Evolutionary conservation across 2,113 vertebrate genomes (phyloP), one percentile per base, ranked within the genome.

Genomic region (Cromileptes altivelis): DNA sequence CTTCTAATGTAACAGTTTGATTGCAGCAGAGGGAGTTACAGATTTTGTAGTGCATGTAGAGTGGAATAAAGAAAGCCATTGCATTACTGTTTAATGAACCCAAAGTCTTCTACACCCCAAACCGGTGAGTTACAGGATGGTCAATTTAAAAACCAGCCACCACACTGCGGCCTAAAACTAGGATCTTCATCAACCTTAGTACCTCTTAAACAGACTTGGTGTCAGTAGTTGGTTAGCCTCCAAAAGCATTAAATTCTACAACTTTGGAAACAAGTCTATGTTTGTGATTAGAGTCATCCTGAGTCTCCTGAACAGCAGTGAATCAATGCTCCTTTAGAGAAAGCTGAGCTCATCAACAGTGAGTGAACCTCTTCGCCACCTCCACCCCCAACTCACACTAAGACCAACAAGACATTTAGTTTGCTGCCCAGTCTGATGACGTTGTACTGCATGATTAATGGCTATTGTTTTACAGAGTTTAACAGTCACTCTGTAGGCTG

Each of bases 281-380:
- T 40, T 75, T 84, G 70, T 78, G 75, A 78, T 78, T 47, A 33
- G 33, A 70, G 19, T 49, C 12, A 18, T 30, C 64, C 10, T 10
- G 13, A 45, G 58, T 72, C 75, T 83, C 58, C 47, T 72, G 3
- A 78, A 77, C 70, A 25, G 19, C 80, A 75, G 42, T 47, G 45
- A 79, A 75, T 89, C 84, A 61, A 56, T 75, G 76, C 19, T 87
- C 30, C 61, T 25, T 12, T 3, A 57, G 55, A 73, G 75, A 69
- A 65, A 78, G 73, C 77, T 81, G 73, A 86, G 53, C 87, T 84
- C 78, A 76, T 57, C 70, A 82, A 55, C 57, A 47, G 30, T 47
- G 58, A 55, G 17, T 63, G 67, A 40, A 42, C 14, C 27, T 56
- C 40, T 19, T 64, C 27, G 25, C 40, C 40, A 52, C 70, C 42